A percentile compares a stretch with the other conserved stretches of the same genome.
Evolutionary conservation across 2,797 vertebrate genomes (phyloP).

Genomic region (Gobio occitaniae): DNA sequence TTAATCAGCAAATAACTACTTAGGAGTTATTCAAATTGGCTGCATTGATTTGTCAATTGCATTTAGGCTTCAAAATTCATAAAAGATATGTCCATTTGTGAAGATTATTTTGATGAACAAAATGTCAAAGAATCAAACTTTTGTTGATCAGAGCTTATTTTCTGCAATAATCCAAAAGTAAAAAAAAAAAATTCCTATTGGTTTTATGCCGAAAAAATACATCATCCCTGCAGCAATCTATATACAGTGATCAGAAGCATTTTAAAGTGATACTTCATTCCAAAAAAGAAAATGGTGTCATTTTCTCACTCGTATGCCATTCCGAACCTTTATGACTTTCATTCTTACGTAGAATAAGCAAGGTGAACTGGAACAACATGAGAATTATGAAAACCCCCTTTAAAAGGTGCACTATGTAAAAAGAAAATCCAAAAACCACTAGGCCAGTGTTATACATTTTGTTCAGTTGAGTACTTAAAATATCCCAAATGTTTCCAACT

Average conservation of each 20-base stretch:
- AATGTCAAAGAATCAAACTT: not conserved
- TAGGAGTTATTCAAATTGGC: too few relatives aligned
- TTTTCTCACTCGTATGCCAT: not conserved
- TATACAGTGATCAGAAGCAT: not conserved
- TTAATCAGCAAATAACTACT: too few relatives aligned
- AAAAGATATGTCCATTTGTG: not conserved
- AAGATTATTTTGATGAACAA: not conserved
- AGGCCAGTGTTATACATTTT: too few relatives aligned
- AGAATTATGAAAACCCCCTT: not conserved
- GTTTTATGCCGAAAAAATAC: too few relatives aligned
- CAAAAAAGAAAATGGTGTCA: not conserved
- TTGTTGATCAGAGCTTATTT: not conserved
- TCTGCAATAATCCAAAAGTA: not conserved
- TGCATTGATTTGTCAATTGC: not conserved
- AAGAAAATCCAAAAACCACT: too few relatives aligned
- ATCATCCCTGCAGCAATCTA: too few relatives aligned
- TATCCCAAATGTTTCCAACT: too few relatives aligned
- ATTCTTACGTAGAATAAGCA: not conserved
- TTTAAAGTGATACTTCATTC: not conserved
- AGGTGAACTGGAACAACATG: not conserved
- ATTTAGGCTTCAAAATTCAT: not conserved
- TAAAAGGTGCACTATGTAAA: too few relatives aligned
- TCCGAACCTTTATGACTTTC: not conserved
- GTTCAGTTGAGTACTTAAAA: too few relatives aligned
- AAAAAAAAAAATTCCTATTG: too few relatives aligned